These are phyloP conservation scores for Drosophila kurseongensis DNA, from an alignment of 1,140 invertebrate genomes.

Conservation along the genomic window DNA sequence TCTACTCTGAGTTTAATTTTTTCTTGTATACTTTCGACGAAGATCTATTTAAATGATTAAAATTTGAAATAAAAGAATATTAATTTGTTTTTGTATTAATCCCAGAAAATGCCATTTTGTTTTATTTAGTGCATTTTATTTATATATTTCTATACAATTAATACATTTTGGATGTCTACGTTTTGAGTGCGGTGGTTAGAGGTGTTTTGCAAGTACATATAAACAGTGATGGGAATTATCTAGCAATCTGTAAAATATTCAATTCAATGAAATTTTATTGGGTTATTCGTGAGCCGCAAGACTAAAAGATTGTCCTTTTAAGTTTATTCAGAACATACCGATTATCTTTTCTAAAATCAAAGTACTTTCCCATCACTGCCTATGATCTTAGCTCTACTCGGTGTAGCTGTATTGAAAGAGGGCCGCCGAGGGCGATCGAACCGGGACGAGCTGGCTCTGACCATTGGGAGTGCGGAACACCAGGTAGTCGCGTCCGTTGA, in stretches of 20 bases:
- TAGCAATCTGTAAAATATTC: too few relatives aligned
- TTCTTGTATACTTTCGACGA: too few relatives aligned
- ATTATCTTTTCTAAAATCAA: too few relatives aligned
- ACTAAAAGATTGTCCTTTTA: too few relatives aligned
- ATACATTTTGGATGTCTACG: constrained; percentile 24
- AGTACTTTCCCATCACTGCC: background rate
- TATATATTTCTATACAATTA: background rate
- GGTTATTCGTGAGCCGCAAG: too few relatives aligned
- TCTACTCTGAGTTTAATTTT: background rate
- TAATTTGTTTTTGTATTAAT: background rate
- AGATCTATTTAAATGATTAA: background rate
- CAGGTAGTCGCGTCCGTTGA: constrained; percentile 92
- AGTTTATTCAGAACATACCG: too few relatives aligned
- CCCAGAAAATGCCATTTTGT: background rate
- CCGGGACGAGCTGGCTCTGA: constrained; percentile 88
- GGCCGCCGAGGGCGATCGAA: constrained; percentile 89
- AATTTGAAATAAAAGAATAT: background rate
- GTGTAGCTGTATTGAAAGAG: constrained; percentile 87
- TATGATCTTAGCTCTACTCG: constrained; percentile 49
- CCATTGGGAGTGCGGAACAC: constrained; percentile 87
- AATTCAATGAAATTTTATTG: too few relatives aligned
- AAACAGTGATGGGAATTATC: background rate
- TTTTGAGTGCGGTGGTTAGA: constrained; percentile 17
- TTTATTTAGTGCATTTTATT: constrained; percentile 21
- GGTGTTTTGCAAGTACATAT: background rate